These are phyloP conservation scores for Epinotia nisella DNA, from an alignment of 2,888 invertebrate genomes.

Conservation along the genomic window DNA sequence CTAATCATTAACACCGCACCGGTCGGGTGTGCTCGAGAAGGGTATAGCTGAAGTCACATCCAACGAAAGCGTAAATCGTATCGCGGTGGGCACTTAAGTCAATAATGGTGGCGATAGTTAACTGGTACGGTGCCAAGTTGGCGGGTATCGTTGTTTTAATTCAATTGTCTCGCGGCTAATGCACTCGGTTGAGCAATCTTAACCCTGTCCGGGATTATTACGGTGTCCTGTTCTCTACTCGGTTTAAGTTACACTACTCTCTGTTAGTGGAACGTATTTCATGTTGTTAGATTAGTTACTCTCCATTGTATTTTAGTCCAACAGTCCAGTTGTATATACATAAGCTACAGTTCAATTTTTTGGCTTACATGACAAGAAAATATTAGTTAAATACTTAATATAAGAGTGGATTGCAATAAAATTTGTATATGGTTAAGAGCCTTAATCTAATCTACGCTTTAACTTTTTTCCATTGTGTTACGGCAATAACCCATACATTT, in stretches of 20 bases:
- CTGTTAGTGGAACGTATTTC: conserved; percentile 22
- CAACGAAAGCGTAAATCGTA: conserved; percentile 73
- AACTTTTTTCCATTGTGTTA: too few relatives aligned
- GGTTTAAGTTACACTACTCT: conserved; percentile 39
- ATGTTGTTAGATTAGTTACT: conserved; percentile 26
- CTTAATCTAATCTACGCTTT: too few relatives aligned
- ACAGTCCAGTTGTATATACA: background rate
- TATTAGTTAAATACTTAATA: too few relatives aligned
- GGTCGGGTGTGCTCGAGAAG: conserved; percentile 45
- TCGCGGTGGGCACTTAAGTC: conserved; percentile 59
- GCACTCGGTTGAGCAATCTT: conserved; percentile 63
- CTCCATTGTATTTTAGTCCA: conserved; percentile 1
- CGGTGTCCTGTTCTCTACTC: conserved; percentile 47
- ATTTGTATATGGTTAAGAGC: too few relatives aligned
- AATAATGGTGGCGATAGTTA: conserved; percentile 66
- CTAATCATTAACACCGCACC: conserved; percentile 30
- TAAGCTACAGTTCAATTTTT: background rate
- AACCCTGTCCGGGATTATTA: conserved; percentile 59
- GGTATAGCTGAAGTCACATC: conserved; percentile 72
- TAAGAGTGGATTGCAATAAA: too few relatives aligned
- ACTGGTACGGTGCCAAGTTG: conserved; percentile 78
- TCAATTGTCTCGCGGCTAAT: conserved; percentile 71
- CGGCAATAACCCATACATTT: too few relatives aligned
- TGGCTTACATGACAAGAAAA: background rate
- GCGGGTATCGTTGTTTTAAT: conserved; percentile 74